Evolutionary conservation across 2,888 invertebrate genomes (phyloP), one percentile per base, ranked within the genome.

Genomic region (Lasius platythorax): DNA sequence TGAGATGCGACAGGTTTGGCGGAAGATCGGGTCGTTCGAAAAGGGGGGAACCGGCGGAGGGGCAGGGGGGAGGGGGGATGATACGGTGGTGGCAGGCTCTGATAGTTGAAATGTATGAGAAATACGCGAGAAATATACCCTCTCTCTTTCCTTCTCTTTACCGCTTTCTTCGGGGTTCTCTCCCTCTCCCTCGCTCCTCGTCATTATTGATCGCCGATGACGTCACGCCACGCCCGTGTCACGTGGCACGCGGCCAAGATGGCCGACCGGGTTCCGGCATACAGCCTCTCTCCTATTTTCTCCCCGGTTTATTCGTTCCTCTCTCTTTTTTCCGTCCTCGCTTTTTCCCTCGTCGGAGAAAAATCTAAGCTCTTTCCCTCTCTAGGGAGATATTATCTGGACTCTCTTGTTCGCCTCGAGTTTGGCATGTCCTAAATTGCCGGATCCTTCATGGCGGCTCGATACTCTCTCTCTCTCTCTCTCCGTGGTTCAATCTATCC

Each of bases 141-240:
- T 76, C 56, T 64, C 61, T 81, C 75, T 85, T 82, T 74, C 82
- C 84, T 78, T 82, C 70, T 86, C 82, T 87, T 88, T 85, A 79
- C 70, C 82, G 76, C 37, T 40, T 70, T 81, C 79, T 81, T 81
- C 72, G 61, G 46, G 23, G 68, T 78, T 81, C 61, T 83, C 84
- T 83, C 85, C 85, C 88, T 82, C 85, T 84, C 83, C 74, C 78
- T 83, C 66, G 68, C 72, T 63, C 81, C 58, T 68, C 84, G 66
- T 82, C 82, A 81, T 86, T 94, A 94, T 94, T 94, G 94, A 94
- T 94, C 94, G 93, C 83, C 87, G 89, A 91, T 94, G 94, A 94
- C 94, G 94, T 94, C 93, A 94, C 93, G 93, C 94, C 93, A 94
- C 94, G 93, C 94, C 94, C 94, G 94, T 93, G 91, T 94, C 94